Evolutionary conservation across 2,888 invertebrate species (phyloP).

Genomic region (Drosophila monieri): DNA sequence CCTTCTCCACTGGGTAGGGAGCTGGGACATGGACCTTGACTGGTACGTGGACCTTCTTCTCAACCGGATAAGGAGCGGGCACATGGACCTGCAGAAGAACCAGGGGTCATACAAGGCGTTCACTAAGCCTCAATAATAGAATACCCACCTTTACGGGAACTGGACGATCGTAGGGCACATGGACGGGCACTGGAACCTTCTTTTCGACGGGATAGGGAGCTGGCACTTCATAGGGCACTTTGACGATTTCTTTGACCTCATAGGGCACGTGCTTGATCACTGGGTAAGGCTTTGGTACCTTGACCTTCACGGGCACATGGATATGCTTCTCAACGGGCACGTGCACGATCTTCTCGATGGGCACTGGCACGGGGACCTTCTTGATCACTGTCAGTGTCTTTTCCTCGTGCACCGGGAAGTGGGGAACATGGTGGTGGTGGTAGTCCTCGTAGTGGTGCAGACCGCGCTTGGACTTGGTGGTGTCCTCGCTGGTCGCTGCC

Average conservation of each 20-base stretch:
- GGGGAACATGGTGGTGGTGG: conserved; percentile 80
- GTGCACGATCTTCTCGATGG: conserved; percentile 87
- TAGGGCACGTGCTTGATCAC: conserved; percentile 89
- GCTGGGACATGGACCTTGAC: conserved; percentile 90
- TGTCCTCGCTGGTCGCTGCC: conserved; percentile 85
- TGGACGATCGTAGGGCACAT: conserved; percentile 90
- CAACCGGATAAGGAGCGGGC: conserved; percentile 88
- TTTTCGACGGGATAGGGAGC: conserved; percentile 92
- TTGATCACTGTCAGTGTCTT: conserved; percentile 90
- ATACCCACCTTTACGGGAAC: conserved; percentile 88
- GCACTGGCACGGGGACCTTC: conserved; percentile 89
- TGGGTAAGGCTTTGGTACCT: conserved; percentile 89
- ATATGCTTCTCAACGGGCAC: conserved; percentile 87
- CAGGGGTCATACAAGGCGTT: neutral
- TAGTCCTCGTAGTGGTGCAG: conserved; percentile 85
- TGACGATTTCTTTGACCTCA: conserved; percentile 91
- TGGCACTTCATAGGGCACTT: conserved; percentile 91
- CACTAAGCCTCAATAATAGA: neutral
- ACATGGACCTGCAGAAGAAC: conserved; percentile 84
- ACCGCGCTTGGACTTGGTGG: conserved; percentile 91
- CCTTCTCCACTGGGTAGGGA: conserved; percentile 89
- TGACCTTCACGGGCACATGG: conserved; percentile 87
- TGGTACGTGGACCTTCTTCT: conserved; percentile 89
- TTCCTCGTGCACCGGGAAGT: conserved; percentile 84
- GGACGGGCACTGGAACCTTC: conserved; percentile 90